These are phyloP conservation scores for Molothrus aeneus DNA, from an alignment of 2,797 vertebrate genomes.

Conservation along the genomic window DNA sequence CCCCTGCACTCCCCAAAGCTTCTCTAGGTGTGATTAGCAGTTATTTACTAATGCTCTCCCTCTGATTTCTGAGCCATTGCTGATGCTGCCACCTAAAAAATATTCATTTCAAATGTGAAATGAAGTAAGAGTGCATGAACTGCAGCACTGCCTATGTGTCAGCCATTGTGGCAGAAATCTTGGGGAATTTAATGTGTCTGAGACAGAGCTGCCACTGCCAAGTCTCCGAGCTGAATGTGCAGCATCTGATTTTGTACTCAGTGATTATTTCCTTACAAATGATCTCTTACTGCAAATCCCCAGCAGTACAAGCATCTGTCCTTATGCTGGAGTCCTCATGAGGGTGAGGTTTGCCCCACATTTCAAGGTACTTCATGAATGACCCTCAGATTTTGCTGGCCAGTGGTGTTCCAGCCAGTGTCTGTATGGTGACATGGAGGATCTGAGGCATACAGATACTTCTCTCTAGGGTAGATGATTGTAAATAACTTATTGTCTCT, in stretches of 20 bases:
- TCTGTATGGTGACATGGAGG: background rate
- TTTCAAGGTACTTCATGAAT: background rate
- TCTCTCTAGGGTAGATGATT: background rate
- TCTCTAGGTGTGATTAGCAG: slow-evolving; percentile 27
- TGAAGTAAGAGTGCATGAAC: slow-evolving; percentile 8
- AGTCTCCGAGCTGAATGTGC: background rate
- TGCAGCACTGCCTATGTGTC: background rate
- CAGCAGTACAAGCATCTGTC: background rate
- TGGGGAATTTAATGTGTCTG: background rate
- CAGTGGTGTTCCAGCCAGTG: background rate
- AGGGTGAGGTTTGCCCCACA: background rate
- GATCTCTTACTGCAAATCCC: background rate
- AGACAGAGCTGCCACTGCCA: background rate
- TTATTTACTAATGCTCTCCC: slow-evolving; percentile 29
- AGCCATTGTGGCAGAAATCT: background rate
- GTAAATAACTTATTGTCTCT: background rate
- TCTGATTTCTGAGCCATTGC: slow-evolving; percentile 36
- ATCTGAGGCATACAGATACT: background rate
- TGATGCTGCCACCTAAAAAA: slow-evolving; percentile 36
- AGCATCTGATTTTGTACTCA: background rate
- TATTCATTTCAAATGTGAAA: slow-evolving; percentile 36
- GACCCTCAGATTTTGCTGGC: background rate
- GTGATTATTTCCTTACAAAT: slow-evolving; percentile 13
- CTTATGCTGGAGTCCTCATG: background rate
- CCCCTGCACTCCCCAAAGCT: background rate